Base-by-base conservation (phyloP, 2,797 vertebrate species). In the Ambastaia sidthimunki region DNA sequence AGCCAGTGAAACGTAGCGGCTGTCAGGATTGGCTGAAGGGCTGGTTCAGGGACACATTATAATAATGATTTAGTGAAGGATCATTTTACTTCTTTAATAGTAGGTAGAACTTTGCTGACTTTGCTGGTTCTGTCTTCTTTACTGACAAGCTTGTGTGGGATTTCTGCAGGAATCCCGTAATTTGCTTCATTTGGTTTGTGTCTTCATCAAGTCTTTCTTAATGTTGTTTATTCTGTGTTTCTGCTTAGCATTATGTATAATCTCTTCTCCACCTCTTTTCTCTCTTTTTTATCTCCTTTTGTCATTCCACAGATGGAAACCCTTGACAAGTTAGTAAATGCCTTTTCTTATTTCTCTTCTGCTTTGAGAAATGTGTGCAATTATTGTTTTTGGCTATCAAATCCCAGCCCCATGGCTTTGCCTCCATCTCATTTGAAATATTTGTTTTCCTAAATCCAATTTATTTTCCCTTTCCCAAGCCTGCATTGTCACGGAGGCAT, bases 241-340 rank as follows among this genome's bases (percentile, higher is more conserved):
- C 78, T 67, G 73, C 81, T 84, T 63, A 34, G 11, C 28, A 34
- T 80, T 78, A 67, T 10, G 16, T 83, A 78, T 70, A 76, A 82
- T 85, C 90, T 92, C 77, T 76, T 37, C 83, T 48, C 79, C 12
- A 90, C 82, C 90, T 70, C 90, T 86, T 87, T 37, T 37, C 34
- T 37, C 34, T 37, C n/a, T n/a, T 69, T 89, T 37, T 84, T 82
- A 82, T 90, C 73, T 37, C 86, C 79, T 83, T 69, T 15, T 88
- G 84, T 78, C 89, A 87, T 83, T 87, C 87, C 84, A 89, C 96
- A 98, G 97, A 92, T 95, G 96, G 96, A 97, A 93, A 91, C 89
- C 91, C 89, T 91, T 91, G 96, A 97, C 93, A 98, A 99, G 98
- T 99, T 94, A 98, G 97, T 99, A 97, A 92, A 91, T 90, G 44